Evolutionary conservation across 2,113 vertebrate genomes (phyloP).

Genomic region (Pleuronectes platessa): DNA sequence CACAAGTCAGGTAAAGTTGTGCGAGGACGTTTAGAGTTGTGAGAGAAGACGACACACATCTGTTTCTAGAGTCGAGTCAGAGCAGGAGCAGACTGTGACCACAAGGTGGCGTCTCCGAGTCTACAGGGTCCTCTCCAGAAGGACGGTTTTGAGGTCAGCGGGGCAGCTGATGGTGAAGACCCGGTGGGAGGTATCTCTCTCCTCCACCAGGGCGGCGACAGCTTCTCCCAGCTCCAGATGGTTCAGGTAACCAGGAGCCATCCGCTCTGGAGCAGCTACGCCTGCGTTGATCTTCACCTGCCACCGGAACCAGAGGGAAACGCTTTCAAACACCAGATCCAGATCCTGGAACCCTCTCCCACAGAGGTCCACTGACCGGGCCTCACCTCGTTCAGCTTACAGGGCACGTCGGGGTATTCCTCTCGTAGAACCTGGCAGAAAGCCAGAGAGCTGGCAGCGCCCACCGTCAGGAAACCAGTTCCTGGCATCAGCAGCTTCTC

Average conservation of each 20-base stretch:
- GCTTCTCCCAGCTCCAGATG: constrained; percentile 85
- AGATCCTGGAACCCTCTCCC: not conserved
- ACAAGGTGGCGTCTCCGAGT: not conserved
- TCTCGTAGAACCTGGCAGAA: constrained; percentile 86
- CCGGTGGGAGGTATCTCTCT: constrained; percentile 71
- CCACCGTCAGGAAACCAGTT: constrained; percentile 88
- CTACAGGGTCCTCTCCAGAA: constrained; percentile 72
- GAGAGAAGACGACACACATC: not conserved
- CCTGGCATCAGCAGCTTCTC: constrained; percentile 88
- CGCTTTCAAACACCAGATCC: not conserved
- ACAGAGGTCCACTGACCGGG: not conserved
- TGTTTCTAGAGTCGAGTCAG: too few relatives aligned
- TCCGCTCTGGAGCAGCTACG: constrained; percentile 78
- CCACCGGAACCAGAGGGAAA: not conserved
- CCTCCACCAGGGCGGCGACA: constrained; percentile 80
- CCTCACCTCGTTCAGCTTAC: constrained; percentile 87
- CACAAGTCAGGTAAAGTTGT: too few relatives aligned
- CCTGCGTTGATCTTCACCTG: constrained; percentile 87
- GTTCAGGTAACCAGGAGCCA: constrained; percentile 82
- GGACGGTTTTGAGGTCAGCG: constrained; percentile 79
- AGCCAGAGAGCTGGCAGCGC: constrained; percentile 83
- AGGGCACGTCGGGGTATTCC: constrained; percentile 85
- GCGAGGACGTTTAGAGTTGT: not conserved
- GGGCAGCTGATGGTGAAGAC: constrained; percentile 78
- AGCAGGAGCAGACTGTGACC: not conserved